Base-by-base conservation (phyloP, 2,888 invertebrate genomes). In the Ptychoptera contaminata region DNA sequence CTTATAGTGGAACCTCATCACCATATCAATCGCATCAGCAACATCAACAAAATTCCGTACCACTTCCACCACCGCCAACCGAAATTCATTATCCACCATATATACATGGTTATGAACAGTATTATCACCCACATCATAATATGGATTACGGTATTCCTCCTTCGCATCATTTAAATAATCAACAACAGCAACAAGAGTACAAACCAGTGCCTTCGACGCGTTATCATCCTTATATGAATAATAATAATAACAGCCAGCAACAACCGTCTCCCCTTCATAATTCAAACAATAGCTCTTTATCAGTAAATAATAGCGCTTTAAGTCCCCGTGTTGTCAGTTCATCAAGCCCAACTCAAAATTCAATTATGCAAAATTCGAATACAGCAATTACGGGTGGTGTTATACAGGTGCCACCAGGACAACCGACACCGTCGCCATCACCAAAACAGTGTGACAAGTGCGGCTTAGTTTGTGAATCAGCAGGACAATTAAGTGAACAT, bases 381-480 rank as follows among this genome's bases (percentile, higher is more conserved):
- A 23, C 73, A 54, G 23, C 4, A 23, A 23, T 23, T 23, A 5
- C 23, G 23, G 23, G 23, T 23, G 23, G 23, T 23, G 23, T 23
- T 23, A 23, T 23, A 23, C 49, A 55, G 57, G 45, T 34, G 54
- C 62, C 11, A 59, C 58, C 39, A 59, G 59, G 74, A 55, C 77
- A 77, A 55, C 76, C 80, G 11, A 77, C 80, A 32, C 81, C 81
- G 37, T 79, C 81, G 11, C 74, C 79, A 1, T 79, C 78, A 48
- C 77, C 77, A 2, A 74, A 79, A 58, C 83, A 84, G 61, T 86
- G 86, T 63, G 86, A 87, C 59, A 85, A 86, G 62, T 87, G 87
- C 58, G 85, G 85, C 47, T 78, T 76, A 49, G 77, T 84, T 45
- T 84, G 80, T 58, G 81, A 83, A 58, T 80, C 82, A 37, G 79